Base-by-base conservation (phyloP, 1,140 invertebrate genomes). In the Euwallacea similis region DNA sequence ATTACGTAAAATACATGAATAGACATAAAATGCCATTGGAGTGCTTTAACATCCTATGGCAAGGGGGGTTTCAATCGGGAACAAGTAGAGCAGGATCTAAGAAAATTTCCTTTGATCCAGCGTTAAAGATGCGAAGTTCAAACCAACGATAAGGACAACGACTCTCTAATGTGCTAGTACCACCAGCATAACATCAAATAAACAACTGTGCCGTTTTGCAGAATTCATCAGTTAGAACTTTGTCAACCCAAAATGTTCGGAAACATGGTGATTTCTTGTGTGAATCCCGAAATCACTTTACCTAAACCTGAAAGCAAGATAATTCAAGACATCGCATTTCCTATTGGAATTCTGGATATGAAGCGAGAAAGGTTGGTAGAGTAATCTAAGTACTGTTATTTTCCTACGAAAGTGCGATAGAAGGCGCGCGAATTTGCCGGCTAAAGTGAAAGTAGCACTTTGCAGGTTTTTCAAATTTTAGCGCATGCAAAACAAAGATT, bases 181-280 rank as follows among this genome's bases (percentile, higher is more conserved):
- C 46, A 50, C 46, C 46, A 50, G 46, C 46, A 50, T 50, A 4
- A 33, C 21, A 2, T 33, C 21, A 33, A 11, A 2, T 11, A 50
- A 50, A 50, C 9, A 11, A 11, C 6, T 50, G 46, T 13, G 13
- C 46, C 13, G 13, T 50, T 50, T 61, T 43, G 6, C 59, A 74
- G 75, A 50, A 74, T 78, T 15, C 68, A 73, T 59, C 76, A 74
- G 74, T 74, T 79, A 54, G 76, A 76, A 62, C 47, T 65, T 15
- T 78, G 78, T 67, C 71, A 77, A 59, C 74, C 71, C 46, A 72
- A 74, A 68, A 76, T 79, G 71, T 79, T 80, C 67, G 79, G 79
- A 9, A 73, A 78, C 70, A 16, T 80, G 44, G 69, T 78, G 7
- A 43, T 78, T 44, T 75, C 74, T 44, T 75, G 71, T 15, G 74